Percentiles rank a stretch among this genome's conserved stretches.
phyloP scores from a whole-genome alignment of 2,113 vertebrate species.

The Etia nguti region DNA sequence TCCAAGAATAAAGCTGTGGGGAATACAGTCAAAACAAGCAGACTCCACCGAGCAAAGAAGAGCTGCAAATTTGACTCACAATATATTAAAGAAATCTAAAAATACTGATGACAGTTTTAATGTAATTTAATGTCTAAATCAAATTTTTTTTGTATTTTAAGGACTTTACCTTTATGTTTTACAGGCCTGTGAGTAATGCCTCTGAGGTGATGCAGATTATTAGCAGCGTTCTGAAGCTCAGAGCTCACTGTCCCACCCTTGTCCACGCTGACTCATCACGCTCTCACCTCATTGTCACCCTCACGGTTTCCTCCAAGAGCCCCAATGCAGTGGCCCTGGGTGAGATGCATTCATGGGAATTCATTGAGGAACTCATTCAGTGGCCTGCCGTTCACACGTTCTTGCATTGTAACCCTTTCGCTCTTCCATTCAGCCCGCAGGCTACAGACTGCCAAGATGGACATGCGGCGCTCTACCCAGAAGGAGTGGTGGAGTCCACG shows the following conservation, averaged over 20 bases:
- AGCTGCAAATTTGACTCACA: neutral
- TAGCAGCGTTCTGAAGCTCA: conserved; percentile 57
- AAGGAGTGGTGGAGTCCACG: conserved; percentile 69
- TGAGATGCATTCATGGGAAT: conserved; percentile 37
- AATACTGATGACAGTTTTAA: neutral
- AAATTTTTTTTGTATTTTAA: neutral
- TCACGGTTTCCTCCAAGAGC: conserved; percentile 69
- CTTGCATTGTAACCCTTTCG: neutral
- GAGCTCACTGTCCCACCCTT: conserved; percentile 73
- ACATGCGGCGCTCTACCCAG: conserved; percentile 32
- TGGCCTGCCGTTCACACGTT: neutral
- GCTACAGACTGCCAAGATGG: conserved; percentile 57
- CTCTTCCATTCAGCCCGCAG: conserved; percentile 34
- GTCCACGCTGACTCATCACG: conserved; percentile 81
- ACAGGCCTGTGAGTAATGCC: conserved; percentile 70
- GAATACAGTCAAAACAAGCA: neutral
- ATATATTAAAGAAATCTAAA: neutral
- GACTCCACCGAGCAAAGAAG: neutral
- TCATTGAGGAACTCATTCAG: neutral
- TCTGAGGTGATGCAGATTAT: conserved; percentile 73
- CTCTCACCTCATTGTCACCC: conserved; percentile 80
- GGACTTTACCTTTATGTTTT: neutral
- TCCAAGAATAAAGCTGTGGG: neutral
- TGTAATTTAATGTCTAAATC: too few species aligned
- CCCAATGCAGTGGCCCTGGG: conserved; percentile 55